Evolutionary conservation across 2,888 invertebrate genomes (phyloP).

Genomic region (Macaria liturata): DNA sequence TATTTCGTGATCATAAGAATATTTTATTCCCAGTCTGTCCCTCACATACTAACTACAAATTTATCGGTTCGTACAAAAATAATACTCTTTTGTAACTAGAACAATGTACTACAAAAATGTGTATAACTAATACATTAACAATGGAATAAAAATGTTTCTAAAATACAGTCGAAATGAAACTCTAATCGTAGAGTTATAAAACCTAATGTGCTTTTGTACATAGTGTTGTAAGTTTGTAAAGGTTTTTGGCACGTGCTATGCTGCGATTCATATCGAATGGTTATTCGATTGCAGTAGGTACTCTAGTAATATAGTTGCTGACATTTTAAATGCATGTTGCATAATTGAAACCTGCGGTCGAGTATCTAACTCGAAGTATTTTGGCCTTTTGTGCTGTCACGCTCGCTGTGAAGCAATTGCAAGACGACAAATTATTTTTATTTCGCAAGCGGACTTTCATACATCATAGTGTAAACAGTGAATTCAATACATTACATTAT

Average conservation of each 20-base stretch:
- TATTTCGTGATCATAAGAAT: too few species aligned
- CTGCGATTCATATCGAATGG: conserved; percentile 16
- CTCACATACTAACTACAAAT: conserved; percentile 3
- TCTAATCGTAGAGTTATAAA: conserved; percentile 3
- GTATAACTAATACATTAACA: not conserved
- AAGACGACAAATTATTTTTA: too few species aligned
- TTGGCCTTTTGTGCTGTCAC: too few species aligned
- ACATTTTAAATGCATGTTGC: too few species aligned
- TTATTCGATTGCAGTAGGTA: conserved; percentile 20
- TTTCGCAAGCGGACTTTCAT: too few species aligned
- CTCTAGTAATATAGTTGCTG: too few species aligned
- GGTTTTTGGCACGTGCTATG: conserved; percentile 22
- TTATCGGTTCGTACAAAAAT: conserved; percentile 7
- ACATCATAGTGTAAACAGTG: too few species aligned
- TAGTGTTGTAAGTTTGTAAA: conserved; percentile 1
- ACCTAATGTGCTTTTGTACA: not conserved
- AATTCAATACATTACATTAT: too few species aligned
- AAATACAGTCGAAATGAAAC: conserved; percentile 6
- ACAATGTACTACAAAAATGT: conserved; percentile 11
- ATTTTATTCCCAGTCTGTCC: not conserved
- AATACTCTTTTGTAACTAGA: conserved; percentile 11
- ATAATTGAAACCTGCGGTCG: too few species aligned
- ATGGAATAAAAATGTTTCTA: not conserved
- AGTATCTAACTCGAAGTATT: too few species aligned
- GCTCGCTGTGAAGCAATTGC: too few species aligned